Evolutionary conservation across 2,113 vertebrate species (phyloP).

Genomic region (Donacobius atricapilla): DNA sequence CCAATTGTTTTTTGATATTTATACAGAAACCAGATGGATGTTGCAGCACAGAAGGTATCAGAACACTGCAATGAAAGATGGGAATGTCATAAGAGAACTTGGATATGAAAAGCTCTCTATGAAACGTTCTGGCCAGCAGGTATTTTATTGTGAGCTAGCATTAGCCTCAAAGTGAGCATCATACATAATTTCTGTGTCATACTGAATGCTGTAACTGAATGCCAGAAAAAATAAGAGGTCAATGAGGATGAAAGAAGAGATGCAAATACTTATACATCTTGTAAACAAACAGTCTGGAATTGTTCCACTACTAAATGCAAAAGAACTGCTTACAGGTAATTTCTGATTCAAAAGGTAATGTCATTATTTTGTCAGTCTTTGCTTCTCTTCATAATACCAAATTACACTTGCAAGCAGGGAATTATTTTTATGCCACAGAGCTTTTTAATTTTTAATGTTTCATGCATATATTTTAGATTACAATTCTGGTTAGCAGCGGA

Average conservation of each 20-base stretch:
- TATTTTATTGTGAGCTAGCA: background rate
- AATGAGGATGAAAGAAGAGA: background rate
- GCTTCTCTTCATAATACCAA: background rate
- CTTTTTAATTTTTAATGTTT: background rate
- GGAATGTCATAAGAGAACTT: background rate
- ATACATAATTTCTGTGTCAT: background rate
- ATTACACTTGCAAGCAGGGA: background rate
- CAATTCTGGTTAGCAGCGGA: background rate
- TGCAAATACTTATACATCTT: background rate
- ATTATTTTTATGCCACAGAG: background rate
- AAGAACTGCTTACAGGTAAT: background rate
- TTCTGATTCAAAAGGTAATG: conserved; percentile 16
- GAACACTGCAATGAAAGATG: background rate
- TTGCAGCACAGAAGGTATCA: background rate
- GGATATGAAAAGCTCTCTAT: background rate
- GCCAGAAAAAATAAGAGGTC: background rate
- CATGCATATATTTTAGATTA: background rate
- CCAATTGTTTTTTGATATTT: background rate
- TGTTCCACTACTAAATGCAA: background rate
- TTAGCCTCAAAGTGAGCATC: background rate
- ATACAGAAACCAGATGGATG: background rate
- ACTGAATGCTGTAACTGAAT: background rate
- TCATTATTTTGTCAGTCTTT: conserved; percentile 24
- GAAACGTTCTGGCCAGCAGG: background rate
- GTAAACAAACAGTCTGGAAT: background rate